phyloP scores from a whole-genome alignment of 2,797 vertebrate species.

The Tauraco hartlaubi region DNA sequence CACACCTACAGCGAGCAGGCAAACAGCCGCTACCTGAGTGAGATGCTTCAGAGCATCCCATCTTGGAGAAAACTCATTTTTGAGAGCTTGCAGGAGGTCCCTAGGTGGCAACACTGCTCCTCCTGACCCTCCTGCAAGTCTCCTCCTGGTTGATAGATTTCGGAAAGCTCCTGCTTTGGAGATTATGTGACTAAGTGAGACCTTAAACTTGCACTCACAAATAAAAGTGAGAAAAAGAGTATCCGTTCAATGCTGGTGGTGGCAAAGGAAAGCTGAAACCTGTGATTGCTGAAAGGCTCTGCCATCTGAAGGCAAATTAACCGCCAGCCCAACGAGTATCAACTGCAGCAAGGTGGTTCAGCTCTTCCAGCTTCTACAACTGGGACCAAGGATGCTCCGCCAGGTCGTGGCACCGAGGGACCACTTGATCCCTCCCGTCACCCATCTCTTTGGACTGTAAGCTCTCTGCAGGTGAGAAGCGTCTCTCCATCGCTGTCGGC shows the following conservation, averaged over 20 bases:
- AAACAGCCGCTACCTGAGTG: fast-evolving
- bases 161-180: not conserved
- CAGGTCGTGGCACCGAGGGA: not conserved
- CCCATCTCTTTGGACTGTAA: fast-evolving
- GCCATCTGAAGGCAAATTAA: not conserved
- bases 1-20: not conserved
- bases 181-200: not conserved
- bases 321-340: not conserved
- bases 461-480: not conserved
- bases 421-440: fast-evolving
- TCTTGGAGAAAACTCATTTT: not conserved
- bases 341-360: not conserved
- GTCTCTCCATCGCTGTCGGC: not conserved
- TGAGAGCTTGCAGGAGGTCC: not conserved
- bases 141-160: not conserved
- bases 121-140: not conserved
- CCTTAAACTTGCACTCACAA: not conserved
- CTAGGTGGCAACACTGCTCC: conserved; percentile 44
- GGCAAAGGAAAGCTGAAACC: not conserved
- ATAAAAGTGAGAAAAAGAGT: not conserved
- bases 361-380: not conserved
- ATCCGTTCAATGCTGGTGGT: not conserved
- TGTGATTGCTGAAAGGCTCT: not conserved
- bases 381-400: not conserved
- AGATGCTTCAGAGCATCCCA: not conserved